These are phyloP conservation scores for Tromatobia lineatoria DNA, from an alignment of 2,888 invertebrate genomes.

Conservation along the genomic window DNA sequence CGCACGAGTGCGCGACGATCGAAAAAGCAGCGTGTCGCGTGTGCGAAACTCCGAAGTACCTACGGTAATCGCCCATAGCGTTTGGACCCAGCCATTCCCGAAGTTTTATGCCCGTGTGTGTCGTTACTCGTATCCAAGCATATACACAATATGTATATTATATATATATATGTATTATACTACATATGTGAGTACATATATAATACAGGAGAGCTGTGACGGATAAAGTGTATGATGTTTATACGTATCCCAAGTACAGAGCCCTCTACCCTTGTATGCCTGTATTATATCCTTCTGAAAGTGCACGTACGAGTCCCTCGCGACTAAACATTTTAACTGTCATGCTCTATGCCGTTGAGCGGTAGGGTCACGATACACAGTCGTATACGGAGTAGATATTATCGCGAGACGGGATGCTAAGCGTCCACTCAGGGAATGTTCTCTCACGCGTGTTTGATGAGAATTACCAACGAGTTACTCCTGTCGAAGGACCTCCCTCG, in stretches of 20 bases:
- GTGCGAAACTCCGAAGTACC: conserved; percentile 1
- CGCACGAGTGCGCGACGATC: conserved; percentile 2
- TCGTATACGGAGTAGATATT: conserved; percentile 29
- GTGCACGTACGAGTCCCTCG: conserved; percentile 56
- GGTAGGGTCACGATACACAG: conserved; percentile 25
- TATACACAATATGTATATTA: not conserved
- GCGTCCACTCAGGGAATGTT: conserved; percentile 23
- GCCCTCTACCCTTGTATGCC: not conserved
- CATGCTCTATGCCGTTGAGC: conserved; percentile 15
- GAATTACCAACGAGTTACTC: conserved; percentile 49
- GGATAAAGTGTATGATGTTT: conserved; percentile 22
- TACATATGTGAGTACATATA: conserved; percentile 6
- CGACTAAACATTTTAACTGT: conserved; percentile 60
- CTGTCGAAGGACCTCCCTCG: conserved; percentile 29
- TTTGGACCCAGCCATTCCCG: conserved; percentile 32
- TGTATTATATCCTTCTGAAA: conserved; percentile 31
- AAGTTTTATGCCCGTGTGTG: conserved; percentile 63
- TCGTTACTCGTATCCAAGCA: conserved; percentile 42
- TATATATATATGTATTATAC: not conserved
- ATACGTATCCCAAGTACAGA: not conserved
- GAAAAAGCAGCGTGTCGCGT: conserved; percentile 39
- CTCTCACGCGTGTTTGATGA: conserved; percentile 20
- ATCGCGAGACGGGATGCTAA: conserved; percentile 34
- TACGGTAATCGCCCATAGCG: conserved; percentile 54
- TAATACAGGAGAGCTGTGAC: conserved; percentile 10